Evolutionary conservation across 1,140 invertebrate species (phyloP).

Genomic region (Cydia pomonella): DNA sequence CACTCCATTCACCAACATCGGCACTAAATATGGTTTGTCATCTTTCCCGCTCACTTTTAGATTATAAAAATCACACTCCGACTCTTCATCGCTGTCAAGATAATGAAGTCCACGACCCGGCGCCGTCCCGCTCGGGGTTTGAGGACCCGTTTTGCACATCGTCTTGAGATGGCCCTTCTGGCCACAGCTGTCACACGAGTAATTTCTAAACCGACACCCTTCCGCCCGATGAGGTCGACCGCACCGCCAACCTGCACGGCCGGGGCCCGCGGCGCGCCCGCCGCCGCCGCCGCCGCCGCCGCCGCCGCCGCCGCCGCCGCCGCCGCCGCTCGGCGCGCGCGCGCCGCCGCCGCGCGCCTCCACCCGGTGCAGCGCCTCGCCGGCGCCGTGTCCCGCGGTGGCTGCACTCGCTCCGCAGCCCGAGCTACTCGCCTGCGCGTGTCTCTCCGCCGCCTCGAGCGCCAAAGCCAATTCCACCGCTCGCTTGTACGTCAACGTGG

Average conservation of each 20-base stretch:
- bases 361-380: too few species aligned
- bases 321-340: background rate
- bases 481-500: too few species aligned
- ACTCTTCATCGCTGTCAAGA: slow-evolving; percentile 26
- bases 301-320: slow-evolving; percentile 9
- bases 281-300: slow-evolving; percentile 14
- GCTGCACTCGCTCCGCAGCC: too few species aligned
- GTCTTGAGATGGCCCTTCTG: slow-evolving; percentile 40
- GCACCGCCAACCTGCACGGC: slow-evolving; percentile 37
- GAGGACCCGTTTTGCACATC: slow-evolving; percentile 35
- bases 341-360: too few species aligned
- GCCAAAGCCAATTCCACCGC: too few species aligned
- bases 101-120: background rate
- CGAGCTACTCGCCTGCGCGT: too few species aligned
- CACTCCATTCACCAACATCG: background rate
- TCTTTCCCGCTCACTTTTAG: background rate
- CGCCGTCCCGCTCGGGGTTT: slow-evolving; percentile 11
- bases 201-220: slow-evolving; percentile 36
- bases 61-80: slow-evolving; percentile 32
- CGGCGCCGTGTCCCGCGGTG: too few species aligned
- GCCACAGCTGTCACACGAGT: slow-evolving; percentile 39
- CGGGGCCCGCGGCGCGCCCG: background rate
- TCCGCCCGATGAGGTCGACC: slow-evolving; percentile 36
- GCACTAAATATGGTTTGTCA: slow-evolving; percentile 28
- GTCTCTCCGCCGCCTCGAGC: too few species aligned